phyloP scores from a whole-genome alignment of 2,113 vertebrate species.

The Tenrec ecaudatus region DNA sequence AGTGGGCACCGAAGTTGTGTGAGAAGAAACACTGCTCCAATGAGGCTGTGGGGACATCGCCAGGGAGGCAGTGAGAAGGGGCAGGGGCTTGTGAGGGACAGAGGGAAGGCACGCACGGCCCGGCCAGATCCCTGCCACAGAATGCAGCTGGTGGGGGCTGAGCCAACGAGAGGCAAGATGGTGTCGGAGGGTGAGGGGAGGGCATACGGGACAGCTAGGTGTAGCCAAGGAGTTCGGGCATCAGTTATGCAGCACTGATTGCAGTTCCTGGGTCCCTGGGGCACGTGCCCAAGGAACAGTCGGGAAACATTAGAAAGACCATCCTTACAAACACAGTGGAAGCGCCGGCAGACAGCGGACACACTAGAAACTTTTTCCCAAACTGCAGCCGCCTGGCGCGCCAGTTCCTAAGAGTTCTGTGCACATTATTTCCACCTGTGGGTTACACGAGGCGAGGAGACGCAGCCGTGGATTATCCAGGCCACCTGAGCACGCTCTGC shows the following conservation, averaged over 20 bases:
- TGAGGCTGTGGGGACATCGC: too few relatives aligned
- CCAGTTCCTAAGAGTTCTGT: too few relatives aligned
- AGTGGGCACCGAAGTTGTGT: neutral
- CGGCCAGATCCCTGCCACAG: too few relatives aligned
- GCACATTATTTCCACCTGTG: too few relatives aligned
- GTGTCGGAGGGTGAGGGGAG: fast-evolving
- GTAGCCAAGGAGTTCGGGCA: neutral
- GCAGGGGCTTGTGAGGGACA: neutral
- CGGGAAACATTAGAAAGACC: neutral
- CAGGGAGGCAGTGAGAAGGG: neutral
- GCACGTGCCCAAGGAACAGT: too few relatives aligned
- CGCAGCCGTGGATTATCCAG: neutral
- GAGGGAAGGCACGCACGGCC: neutral
- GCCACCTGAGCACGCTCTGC: neutral
- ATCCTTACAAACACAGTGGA: fast-evolving
- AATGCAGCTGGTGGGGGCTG: neutral
- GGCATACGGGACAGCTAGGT: too few relatives aligned
- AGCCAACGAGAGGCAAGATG: neutral
- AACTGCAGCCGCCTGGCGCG: too few relatives aligned
- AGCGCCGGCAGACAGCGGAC: too few relatives aligned
- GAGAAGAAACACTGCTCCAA: neutral
- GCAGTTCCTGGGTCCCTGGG: fast-evolving
- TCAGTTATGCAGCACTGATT: too few relatives aligned
- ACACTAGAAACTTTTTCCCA: too few relatives aligned
- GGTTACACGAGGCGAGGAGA: too few relatives aligned